Evolutionary conservation across 2,888 invertebrate genomes (phyloP).

Genomic region (Malthinus flaveolus): DNA sequence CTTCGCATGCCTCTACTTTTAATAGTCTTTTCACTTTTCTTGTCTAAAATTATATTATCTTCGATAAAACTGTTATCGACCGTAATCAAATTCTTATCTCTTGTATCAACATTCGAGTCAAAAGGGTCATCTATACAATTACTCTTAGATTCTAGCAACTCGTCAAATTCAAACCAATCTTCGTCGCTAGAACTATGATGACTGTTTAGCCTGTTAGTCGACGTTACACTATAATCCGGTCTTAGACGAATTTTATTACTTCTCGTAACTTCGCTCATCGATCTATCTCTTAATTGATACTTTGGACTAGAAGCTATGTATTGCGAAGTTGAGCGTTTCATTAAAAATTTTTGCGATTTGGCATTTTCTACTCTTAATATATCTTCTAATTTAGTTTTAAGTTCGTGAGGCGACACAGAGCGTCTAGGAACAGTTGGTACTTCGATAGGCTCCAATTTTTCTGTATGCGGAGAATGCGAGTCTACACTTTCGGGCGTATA

Average conservation of each 20-base stretch:
- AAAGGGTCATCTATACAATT: slow-evolving; percentile 15
- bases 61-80: slow-evolving; percentile 14
- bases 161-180: slow-evolving; percentile 56
- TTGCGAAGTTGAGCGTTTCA: slow-evolving; percentile 44
- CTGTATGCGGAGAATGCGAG: slow-evolving; percentile 71
- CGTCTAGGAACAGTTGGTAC: slow-evolving; percentile 31
- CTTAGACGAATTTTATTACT: slow-evolving; percentile 37
- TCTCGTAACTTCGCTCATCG: slow-evolving; percentile 47
- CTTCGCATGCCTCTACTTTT: slow-evolving; percentile 23
- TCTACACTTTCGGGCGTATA: slow-evolving; percentile 84
- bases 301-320: slow-evolving; percentile 30
- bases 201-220: slow-evolving; percentile 48
- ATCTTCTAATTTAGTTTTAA: slow-evolving; percentile 64
- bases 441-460: slow-evolving; percentile 49
- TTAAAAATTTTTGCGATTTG: slow-evolving; percentile 35
- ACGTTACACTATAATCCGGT: slow-evolving; percentile 34
- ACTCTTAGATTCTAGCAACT: slow-evolving; percentile 25
- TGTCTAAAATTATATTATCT: slow-evolving; percentile 3
- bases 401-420: slow-evolving; percentile 64
- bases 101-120: background rate
- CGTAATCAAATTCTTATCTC: slow-evolving; percentile 6
- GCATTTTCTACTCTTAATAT: slow-evolving; percentile 46
- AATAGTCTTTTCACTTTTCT: slow-evolving; percentile 13
- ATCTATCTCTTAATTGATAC: slow-evolving; percentile 35
- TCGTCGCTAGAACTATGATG: slow-evolving; percentile 57